Percentiles rank a stretch among this genome's conserved stretches.
Evolutionary conservation across 2,113 vertebrate genomes (phyloP).

Genomic region (Tragelaphus imberbis): DNA sequence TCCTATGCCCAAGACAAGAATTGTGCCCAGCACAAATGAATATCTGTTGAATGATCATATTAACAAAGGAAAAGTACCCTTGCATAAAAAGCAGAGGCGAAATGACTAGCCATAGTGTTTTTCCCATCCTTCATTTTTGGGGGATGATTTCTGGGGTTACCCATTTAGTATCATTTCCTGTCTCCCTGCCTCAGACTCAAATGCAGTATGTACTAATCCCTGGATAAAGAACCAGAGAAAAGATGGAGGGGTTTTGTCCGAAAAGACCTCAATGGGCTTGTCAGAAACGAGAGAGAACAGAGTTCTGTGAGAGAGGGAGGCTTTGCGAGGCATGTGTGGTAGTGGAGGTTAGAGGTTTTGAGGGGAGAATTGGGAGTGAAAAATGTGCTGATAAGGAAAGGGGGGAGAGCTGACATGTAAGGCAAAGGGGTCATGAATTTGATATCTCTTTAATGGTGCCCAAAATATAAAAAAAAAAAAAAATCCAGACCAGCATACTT

Average conservation of each 20-base stretch:
- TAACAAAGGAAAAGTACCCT: not conserved
- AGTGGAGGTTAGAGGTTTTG: not conserved
- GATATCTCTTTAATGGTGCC: not conserved
- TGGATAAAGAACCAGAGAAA: not conserved
- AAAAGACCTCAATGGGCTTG: not conserved
- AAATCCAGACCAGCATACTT: not conserved
- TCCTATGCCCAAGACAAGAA: not conserved
- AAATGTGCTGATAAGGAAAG: not conserved
- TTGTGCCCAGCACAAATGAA: not conserved
- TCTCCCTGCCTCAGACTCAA: too few relatives aligned
- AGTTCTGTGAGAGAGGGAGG: not conserved
- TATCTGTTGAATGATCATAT: not conserved
- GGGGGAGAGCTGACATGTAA: not conserved
- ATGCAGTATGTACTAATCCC: not conserved
- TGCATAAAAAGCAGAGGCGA: not conserved
- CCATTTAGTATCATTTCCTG: not conserved
- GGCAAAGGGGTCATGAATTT: not conserved
- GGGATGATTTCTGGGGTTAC: not conserved
- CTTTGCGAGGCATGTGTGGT: accelerated
- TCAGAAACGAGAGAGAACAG: not conserved
- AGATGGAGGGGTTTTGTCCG: not conserved
- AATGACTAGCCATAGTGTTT: not conserved
- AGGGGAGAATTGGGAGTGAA: not conserved
- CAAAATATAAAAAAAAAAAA: not conserved
- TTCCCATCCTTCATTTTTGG: not conserved